Percentiles rank a stretch among this genome's conserved stretches.
These are phyloP conservation scores for Sclerodermus sp. DNA, from an alignment of 2,888 invertebrate species.

Conservation along the genomic window DNA sequence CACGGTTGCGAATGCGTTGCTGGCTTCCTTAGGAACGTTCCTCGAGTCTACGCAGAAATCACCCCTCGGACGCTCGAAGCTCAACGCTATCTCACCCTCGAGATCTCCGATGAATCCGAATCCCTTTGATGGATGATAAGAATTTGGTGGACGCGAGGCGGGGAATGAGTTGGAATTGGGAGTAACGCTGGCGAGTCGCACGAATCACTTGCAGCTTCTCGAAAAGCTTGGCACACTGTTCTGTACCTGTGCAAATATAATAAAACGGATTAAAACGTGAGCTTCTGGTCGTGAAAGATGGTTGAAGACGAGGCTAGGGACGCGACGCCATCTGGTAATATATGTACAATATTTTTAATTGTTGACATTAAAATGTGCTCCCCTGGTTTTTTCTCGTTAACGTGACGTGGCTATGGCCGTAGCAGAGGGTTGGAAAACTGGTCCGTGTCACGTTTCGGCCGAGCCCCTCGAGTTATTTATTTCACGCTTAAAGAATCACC, in stretches of 20 bases:
- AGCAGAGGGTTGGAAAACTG: constrained; percentile 28
- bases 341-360: constrained; percentile 59
- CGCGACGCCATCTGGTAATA: constrained; percentile 35
- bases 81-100: too few relatives aligned
- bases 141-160: too few relatives aligned
- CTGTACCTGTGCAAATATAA: too few relatives aligned
- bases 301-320: constrained; percentile 18
- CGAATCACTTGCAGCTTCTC: too few relatives aligned
- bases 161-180: too few relatives aligned
- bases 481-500: constrained; percentile 55
- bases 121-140: too few relatives aligned
- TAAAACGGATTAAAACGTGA: neutral
- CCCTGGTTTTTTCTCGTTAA: constrained; percentile 48
- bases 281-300: constrained; percentile 19
- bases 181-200: too few relatives aligned
- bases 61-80: too few relatives aligned
- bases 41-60: neutral
- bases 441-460: constrained; percentile 39
- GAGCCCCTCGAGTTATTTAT: constrained; percentile 53
- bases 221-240: too few relatives aligned
- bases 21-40: neutral
- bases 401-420: constrained; percentile 31
- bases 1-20: neutral
- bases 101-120: too few relatives aligned
- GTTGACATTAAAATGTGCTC: constrained; percentile 58